Conservation (phyloP, 2,797 vertebrate species). For the Masticophis lateralis region DNA sequence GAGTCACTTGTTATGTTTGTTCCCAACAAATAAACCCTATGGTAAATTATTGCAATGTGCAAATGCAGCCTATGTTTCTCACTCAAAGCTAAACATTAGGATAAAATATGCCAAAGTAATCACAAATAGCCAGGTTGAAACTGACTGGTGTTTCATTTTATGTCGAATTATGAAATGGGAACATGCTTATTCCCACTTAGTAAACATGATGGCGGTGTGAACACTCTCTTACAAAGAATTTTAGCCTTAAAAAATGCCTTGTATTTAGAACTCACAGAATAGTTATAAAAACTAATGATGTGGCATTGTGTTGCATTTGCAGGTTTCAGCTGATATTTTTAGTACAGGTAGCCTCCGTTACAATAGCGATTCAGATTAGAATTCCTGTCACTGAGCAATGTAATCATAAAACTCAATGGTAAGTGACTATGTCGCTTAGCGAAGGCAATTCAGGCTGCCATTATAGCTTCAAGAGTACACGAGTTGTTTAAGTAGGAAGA, state of each 20-base stretch:
- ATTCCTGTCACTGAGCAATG: too few species aligned
- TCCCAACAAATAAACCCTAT: neutral
- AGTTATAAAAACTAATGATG: neutral
- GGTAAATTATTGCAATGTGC: neutral
- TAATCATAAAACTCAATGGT: too few species aligned
- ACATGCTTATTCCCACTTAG: neutral
- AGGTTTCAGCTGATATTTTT: neutral
- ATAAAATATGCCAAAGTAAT: neutral
- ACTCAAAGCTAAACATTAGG: neutral
- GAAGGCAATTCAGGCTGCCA: too few species aligned
- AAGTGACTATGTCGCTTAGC: too few species aligned
- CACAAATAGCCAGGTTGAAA: neutral
- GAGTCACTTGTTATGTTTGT: neutral
- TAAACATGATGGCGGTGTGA: neutral
- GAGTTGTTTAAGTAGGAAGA: too few species aligned
- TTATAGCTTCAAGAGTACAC: too few species aligned
- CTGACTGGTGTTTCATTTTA: neutral
- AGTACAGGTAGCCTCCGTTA: too few species aligned
- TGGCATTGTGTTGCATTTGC: neutral
- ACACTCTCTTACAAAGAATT: neutral
- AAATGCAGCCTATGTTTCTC: neutral
- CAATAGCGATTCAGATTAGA: too few species aligned
- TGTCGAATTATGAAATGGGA: neutral
- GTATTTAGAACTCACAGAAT: neutral
- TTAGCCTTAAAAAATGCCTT: neutral